Percentiles rank a stretch among this genome's conserved stretches.
Evolutionary conservation across 2,888 invertebrate genomes (phyloP).

Genomic region (Druceiella hillmani): DNA sequence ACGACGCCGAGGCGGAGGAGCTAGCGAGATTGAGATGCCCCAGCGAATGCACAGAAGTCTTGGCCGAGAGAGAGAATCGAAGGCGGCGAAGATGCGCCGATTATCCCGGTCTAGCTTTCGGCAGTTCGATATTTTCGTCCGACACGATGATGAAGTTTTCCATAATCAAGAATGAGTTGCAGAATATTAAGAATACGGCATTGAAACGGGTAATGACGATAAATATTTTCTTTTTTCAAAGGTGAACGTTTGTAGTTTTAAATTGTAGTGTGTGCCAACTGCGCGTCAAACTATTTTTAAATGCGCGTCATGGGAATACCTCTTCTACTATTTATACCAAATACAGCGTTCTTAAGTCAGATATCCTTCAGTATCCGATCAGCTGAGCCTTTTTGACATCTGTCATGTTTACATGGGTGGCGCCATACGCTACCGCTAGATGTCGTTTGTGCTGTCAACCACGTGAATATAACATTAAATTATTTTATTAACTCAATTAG

Average conservation of each 20-base stretch:
- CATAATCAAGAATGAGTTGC: constrained; percentile 93
- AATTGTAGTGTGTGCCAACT: constrained; percentile 38
- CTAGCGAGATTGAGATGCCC: constrained; percentile 81
- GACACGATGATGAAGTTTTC: constrained; percentile 98
- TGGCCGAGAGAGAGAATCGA: constrained; percentile 77
- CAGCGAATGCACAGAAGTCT: constrained; percentile 82
- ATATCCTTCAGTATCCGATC: too few relatives aligned
- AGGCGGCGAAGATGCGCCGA: constrained; percentile 79
- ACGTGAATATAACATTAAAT: too few relatives aligned
- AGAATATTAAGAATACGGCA: constrained; percentile 95
- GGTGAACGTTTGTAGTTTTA: too few relatives aligned
- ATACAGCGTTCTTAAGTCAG: too few relatives aligned
- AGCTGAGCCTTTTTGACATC: constrained; percentile 31
- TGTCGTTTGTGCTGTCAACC: background rate
- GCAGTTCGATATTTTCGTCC: constrained; percentile 88
- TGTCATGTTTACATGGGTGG: constrained; percentile 28
- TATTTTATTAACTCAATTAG: too few relatives aligned
- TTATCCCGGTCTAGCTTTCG: constrained; percentile 89
- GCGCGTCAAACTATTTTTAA: constrained; percentile 49
- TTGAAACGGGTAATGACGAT: constrained; percentile 88
- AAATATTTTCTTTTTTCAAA: too few relatives aligned
- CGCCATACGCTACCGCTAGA: background rate
- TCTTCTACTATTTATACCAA: background rate
- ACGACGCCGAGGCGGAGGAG: constrained; percentile 75
- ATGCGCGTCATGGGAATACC: constrained; percentile 34